phyloP scores from a whole-genome alignment of 2,888 invertebrate genomes.

The Chesias legatella region DNA sequence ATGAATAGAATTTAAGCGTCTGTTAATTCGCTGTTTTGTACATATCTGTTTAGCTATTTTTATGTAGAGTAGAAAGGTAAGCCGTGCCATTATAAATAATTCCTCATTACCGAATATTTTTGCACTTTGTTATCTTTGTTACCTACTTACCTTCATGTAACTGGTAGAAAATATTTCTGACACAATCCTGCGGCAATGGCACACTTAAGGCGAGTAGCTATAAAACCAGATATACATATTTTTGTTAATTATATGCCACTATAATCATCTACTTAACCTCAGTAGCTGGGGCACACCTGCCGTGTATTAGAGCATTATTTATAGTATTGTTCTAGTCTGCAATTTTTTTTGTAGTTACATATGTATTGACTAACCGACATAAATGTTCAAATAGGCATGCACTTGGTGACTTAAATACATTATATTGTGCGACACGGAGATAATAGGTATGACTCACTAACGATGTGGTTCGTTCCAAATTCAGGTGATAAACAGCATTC shows the following conservation, averaged over 20 bases:
- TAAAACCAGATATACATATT: constrained; percentile 3
- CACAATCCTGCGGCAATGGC: constrained; percentile 6
- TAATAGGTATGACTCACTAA: constrained; percentile 3
- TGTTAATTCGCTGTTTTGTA: constrained; percentile 20
- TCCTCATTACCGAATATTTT: constrained; percentile 19
- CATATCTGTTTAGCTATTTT: constrained; percentile 25
- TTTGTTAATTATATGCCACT: neutral
- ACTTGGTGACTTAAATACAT: constrained; percentile 64
- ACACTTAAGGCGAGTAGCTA: constrained; percentile 18
- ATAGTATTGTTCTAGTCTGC: constrained; percentile 59
- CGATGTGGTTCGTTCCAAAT: constrained; percentile 1
- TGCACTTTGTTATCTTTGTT: constrained; percentile 12
- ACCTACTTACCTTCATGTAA: constrained; percentile 10
- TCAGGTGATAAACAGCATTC: constrained; percentile 9
- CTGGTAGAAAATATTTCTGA: constrained; percentile 7
- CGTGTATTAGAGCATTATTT: constrained; percentile 19
- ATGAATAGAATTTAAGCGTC: constrained; percentile 35
- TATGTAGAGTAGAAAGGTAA: constrained; percentile 28
- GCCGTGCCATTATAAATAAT: constrained; percentile 40
- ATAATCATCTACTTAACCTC: constrained; percentile 3
- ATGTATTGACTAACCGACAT: constrained; percentile 31
- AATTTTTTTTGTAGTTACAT: constrained; percentile 48
- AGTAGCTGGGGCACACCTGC: constrained; percentile 18
- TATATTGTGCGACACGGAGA: constrained; percentile 25
- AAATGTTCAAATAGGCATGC: constrained; percentile 44